phyloP scores from a whole-genome alignment of 2,888 invertebrate genomes.

The Philhelius pedissequus region DNA sequence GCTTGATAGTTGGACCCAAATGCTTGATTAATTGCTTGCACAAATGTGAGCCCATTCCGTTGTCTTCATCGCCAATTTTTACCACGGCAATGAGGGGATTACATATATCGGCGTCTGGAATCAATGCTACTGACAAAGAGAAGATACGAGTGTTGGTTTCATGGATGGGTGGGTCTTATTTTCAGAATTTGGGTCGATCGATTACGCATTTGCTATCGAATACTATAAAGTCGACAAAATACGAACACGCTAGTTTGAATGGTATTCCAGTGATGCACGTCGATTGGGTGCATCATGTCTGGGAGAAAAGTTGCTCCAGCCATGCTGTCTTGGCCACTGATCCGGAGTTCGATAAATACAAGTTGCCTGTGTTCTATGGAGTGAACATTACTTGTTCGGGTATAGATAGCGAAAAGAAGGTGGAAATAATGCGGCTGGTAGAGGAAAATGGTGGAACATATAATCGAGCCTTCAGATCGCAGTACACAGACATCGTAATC shows the following conservation, averaged over 20 bases:
- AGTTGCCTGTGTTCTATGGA: conserved; percentile 86
- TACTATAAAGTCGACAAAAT: conserved; percentile 87
- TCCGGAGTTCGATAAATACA: conserved; percentile 83
- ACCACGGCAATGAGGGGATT: conserved; percentile 89
- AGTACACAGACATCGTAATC: conserved; percentile 77
- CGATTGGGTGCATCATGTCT: conserved; percentile 90
- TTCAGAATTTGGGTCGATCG: conserved; percentile 82
- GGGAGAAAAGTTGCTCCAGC: conserved; percentile 84
- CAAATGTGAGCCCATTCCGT: conserved; percentile 86
- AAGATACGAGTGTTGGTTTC: conserved; percentile 83
- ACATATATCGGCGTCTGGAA: conserved; percentile 84
- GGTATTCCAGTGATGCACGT: conserved; percentile 86
- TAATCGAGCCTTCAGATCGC: conserved; percentile 78
- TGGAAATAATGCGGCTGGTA: conserved; percentile 84
- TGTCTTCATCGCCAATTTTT: conserved; percentile 87
- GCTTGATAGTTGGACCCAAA: conserved; percentile 89
- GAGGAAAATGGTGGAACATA: conserved; percentile 86
- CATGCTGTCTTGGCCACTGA: conserved; percentile 83
- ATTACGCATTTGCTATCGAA: conserved; percentile 91
- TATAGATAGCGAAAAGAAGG: conserved; percentile 73
- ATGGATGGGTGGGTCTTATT: conserved; percentile 89
- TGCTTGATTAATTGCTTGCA: conserved; percentile 88
- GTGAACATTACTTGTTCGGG: conserved; percentile 90
- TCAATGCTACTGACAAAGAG: conserved; percentile 80
- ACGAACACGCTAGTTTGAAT: conserved; percentile 81